Evolutionary conservation across 2,113 vertebrate genomes (phyloP).

Genomic region (Ophiodon elongatus): DNA sequence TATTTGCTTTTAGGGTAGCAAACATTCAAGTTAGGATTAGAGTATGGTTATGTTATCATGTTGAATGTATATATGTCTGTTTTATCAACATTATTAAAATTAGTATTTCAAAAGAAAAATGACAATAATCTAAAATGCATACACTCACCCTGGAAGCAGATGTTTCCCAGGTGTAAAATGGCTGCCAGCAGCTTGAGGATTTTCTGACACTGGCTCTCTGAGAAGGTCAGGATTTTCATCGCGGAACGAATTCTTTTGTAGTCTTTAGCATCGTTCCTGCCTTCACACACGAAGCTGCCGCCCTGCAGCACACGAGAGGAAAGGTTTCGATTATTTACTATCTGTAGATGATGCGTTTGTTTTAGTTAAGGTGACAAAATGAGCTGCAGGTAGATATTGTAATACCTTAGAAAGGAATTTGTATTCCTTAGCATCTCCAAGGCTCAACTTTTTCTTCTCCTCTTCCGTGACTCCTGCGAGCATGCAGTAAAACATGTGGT

Average conservation of each 20-base stretch:
- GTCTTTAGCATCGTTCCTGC: conserved; percentile 86
- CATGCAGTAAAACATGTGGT: conserved; percentile 97
- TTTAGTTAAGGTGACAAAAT: neutral
- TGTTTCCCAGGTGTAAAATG: conserved; percentile 93
- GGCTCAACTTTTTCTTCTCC: conserved; percentile 87
- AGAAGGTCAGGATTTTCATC: conserved; percentile 92
- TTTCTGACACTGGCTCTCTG: conserved; percentile 88
- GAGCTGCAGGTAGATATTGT: neutral
- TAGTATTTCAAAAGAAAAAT: neutral
- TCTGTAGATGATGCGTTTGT: neutral
- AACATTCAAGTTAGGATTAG: neutral
- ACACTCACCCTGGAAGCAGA: conserved; percentile 88
- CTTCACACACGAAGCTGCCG: conserved; percentile 83
- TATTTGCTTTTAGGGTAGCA: neutral
- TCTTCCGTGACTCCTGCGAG: conserved; percentile 89
- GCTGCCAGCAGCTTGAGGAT: conserved; percentile 92
- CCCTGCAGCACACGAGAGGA: conserved; percentile 82
- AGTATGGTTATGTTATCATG: neutral
- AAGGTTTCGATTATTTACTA: neutral
- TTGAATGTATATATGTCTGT: neutral
- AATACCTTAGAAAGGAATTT: conserved; percentile 90
- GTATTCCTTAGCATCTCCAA: conserved; percentile 88
- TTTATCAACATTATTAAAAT: neutral
- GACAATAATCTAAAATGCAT: neutral
- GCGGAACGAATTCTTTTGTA: conserved; percentile 87